Evolutionary conservation across 2,113 vertebrate genomes (phyloP).

Genomic region (Chelonoidis abingdonii): DNA sequence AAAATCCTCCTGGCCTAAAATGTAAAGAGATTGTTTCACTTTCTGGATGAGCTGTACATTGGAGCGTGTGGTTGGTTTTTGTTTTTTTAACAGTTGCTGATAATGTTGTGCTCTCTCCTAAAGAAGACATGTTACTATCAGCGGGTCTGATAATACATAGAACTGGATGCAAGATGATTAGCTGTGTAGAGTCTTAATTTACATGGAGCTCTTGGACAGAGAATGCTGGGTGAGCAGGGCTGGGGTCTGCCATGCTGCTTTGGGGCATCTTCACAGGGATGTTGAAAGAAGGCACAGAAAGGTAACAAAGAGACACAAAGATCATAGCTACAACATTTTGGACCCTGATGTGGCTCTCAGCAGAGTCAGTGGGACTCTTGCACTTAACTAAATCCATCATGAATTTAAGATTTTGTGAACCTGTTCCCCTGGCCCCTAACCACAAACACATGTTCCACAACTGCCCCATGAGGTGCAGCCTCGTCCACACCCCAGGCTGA

Average conservation of each 20-base stretch:
- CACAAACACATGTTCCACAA: background rate
- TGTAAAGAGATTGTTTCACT: background rate
- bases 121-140: constrained; percentile 66
- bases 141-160: constrained; percentile 82
- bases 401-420: background rate
- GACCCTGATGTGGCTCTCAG: background rate
- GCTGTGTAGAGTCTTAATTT: constrained; percentile 51
- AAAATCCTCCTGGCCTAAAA: background rate
- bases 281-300: background rate
- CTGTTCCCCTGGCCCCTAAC: background rate
- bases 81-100: constrained; percentile 43
- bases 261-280: too few species aligned
- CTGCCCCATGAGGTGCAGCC: background rate
- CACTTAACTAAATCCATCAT: background rate
- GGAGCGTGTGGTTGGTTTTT: constrained; percentile 31
- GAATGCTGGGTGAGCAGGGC: background rate
- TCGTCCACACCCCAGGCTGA: background rate
- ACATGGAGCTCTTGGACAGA: constrained; percentile 49
- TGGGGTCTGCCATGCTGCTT: background rate
- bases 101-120: constrained; percentile 63
- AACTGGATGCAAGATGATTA: constrained; percentile 65
- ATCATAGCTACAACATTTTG: background rate
- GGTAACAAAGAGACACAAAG: background rate
- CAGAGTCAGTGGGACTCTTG: background rate
- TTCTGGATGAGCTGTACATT: constrained; percentile 26